These are phyloP conservation scores for Sebastes minor DNA, from an alignment of 2,797 vertebrate species.

Conservation along the genomic window DNA sequence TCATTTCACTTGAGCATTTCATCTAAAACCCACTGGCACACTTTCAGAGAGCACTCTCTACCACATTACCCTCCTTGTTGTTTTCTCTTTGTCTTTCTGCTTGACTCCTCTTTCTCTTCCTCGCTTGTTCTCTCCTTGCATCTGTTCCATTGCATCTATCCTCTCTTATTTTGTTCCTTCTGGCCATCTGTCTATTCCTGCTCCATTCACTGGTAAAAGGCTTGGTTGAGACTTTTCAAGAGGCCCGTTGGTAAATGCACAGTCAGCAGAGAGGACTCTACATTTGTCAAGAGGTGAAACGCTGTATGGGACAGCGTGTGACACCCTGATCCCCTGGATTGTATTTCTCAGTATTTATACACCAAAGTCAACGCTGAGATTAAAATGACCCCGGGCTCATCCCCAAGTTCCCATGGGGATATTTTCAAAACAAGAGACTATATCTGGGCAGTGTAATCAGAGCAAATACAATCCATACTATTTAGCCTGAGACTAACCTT, in stretches of 20 bases:
- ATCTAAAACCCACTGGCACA: constrained; percentile 48
- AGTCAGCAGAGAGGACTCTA: constrained; percentile 46
- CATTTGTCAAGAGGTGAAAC: constrained; percentile 40
- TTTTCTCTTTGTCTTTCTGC: background rate
- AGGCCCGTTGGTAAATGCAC: constrained; percentile 12
- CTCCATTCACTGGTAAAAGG: constrained; percentile 30
- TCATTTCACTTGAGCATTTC: constrained; percentile 44
- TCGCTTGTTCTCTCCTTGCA: background rate
- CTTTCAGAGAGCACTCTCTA: constrained; percentile 41
- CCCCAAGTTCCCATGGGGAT: background rate
- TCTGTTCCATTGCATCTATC: background rate
- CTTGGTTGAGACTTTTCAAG: background rate
- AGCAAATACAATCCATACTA: constrained; percentile 4
- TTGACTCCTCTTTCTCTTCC: background rate
- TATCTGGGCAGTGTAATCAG: constrained; percentile 1
- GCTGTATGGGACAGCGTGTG: constrained; percentile 26
- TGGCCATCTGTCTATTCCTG: constrained; percentile 30
- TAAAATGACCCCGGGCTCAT: constrained; percentile 45
- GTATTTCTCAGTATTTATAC: constrained; percentile 48
- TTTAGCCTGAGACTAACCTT: constrained; percentile 22
- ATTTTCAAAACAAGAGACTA: constrained; percentile 4
- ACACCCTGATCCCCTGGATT: constrained; percentile 19
- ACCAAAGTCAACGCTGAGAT: constrained; percentile 44
- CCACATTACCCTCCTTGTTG: constrained; percentile 18
- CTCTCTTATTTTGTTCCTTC: constrained; percentile 5